Evolutionary conservation across 2,888 invertebrate genomes (phyloP).

Genomic region (Morpho deidamia): DNA sequence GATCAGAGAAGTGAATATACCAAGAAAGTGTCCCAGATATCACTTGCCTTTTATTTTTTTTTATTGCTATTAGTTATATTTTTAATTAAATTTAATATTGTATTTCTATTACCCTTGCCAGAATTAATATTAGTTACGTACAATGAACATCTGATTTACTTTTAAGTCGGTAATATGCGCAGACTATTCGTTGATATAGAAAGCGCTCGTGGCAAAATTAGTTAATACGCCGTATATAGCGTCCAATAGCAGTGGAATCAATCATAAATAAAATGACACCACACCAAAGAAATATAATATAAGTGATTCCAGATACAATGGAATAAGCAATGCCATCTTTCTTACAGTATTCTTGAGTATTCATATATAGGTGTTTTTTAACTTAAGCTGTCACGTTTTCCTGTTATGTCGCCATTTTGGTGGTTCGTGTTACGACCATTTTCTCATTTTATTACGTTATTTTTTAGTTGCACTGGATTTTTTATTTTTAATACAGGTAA

Average conservation of each 20-base stretch:
- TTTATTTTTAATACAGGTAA: conserved; percentile 9
- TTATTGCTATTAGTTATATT: no score
- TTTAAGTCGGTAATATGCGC: neutral
- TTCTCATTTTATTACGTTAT: conserved; percentile 17
- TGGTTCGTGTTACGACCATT: conserved; percentile 19
- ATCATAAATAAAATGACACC: conserved; percentile 57
- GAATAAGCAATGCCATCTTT: conserved; percentile 60
- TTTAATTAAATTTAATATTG: no score
- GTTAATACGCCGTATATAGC: conserved; percentile 61
- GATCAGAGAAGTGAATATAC: no score
- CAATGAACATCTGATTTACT: no score
- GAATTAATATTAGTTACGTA: no score
- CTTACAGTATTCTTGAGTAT: conserved; percentile 71
- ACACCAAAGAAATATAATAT: conserved; percentile 71
- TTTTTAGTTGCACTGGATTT: conserved; percentile 18
- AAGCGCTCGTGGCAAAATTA: conserved; percentile 34
- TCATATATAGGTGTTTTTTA: conserved; percentile 38
- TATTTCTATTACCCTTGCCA: no score
- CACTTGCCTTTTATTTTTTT: no score
- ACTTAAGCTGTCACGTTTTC: conserved; percentile 26
- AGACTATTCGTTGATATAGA: neutral
- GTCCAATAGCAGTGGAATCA: conserved; percentile 67
- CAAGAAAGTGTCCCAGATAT: no score
- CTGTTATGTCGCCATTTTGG: conserved; percentile 16
- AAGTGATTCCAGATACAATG: conserved; percentile 58